phyloP scores from a whole-genome alignment of 2,113 vertebrate genomes.

The Leptodactylus fuscus region DNA sequence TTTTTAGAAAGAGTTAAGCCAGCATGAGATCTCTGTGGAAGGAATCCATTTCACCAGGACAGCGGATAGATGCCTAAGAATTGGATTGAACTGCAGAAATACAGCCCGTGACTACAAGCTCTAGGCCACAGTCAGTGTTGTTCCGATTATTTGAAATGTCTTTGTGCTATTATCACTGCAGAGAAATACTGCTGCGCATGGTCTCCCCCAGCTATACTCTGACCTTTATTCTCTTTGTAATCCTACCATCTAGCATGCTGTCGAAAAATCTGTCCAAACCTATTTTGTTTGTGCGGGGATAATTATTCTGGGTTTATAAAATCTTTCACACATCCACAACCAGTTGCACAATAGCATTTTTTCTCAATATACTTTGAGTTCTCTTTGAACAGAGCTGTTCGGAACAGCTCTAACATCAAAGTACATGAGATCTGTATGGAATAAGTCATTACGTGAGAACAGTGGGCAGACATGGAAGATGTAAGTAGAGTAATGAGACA shows the following conservation, averaged over 20 bases:
- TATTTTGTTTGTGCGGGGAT: constrained; percentile 34
- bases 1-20: neutral
- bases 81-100: neutral
- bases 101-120: constrained; percentile 15
- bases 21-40: neutral
- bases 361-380: neutral
- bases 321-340: constrained; percentile 36
- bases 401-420: constrained; percentile 7
- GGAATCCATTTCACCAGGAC: constrained; percentile 1
- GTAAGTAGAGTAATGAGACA: constrained; percentile 7
- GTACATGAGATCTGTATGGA: neutral
- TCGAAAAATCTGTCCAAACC: constrained; percentile 40
- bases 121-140: constrained; percentile 28
- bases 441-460: constrained; percentile 9
- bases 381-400: neutral
- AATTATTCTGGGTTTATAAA: constrained; percentile 29
- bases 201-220: constrained; percentile 37
- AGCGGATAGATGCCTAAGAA: neutral
- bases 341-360: neutral
- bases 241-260: constrained; percentile 20
- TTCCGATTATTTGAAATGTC: constrained; percentile 42
- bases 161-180: constrained; percentile 33
- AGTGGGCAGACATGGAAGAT: constrained; percentile 6
- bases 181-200: constrained; percentile 16
- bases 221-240: constrained; percentile 46